Base-by-base conservation (phyloP, 2,888 invertebrate species). In the Tipula vernalis region DNA sequence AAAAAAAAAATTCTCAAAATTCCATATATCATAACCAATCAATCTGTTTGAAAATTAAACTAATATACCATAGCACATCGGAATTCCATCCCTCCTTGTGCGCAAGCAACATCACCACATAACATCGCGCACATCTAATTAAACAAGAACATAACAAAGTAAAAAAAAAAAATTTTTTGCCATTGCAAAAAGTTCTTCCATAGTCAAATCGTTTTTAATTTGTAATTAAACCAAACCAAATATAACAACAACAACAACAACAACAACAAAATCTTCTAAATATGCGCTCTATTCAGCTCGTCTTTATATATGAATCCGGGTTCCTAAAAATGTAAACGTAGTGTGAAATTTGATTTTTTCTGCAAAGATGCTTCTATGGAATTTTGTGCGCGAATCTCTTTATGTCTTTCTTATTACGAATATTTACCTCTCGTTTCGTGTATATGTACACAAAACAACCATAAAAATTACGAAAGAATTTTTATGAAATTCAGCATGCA, bases 1-100 rank as follows among this genome's bases (percentile, higher is more conserved):
- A 71, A 2, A 71, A 71, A 71, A 2, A n/a, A 71, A 18, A 28
- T 71, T 71, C 28, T 71, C 71, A 28, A 71, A 28, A 71, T 71
- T 71, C 71, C 71, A 71, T 71, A 71, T 71, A 71, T 71, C 71
- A 71, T 71, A 71, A 71, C 71, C 71, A 71, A 71, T 71, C 71
- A 71, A 71, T 71, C 71, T 28, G 10, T 28, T 71, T 28, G 28
- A 28, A 8, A 71, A 28, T 10, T 51, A 51, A 28, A 28, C 28
- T 51, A 51, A 71, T 28, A 10, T 18, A 71, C 71, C 71, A 12
- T 71, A 28, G 71, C 71, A 28, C 28, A 71, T 71, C 71, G 71
- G 71, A 71, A 71, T 71, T 71, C 28, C 28, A 71, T 71, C 71
- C n/a, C 71, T 3, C 71, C 28, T 71, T 28, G 71, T 28, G 57